Percentiles rank a stretch among this genome's conserved stretches.
phyloP scores from a whole-genome alignment of 1,140 invertebrate genomes.

The Steinernema khuongi region DNA sequence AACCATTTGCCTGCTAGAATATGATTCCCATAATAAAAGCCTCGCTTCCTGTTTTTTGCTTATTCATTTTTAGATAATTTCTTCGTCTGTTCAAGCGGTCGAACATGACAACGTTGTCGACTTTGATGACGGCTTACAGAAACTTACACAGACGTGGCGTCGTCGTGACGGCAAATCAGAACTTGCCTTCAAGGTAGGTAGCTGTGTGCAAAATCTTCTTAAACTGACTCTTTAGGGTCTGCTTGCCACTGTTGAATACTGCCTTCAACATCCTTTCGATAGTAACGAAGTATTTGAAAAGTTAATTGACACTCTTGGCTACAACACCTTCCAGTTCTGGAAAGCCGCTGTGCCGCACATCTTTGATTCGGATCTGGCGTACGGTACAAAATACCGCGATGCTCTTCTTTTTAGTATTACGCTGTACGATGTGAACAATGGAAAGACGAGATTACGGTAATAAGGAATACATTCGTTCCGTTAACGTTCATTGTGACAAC shows the following conservation, averaged over 20 bases:
- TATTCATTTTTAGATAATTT: neutral
- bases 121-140: neutral
- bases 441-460: constrained; percentile 48
- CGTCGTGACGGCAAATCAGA: constrained; percentile 1
- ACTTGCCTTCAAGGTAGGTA: neutral
- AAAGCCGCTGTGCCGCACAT: constrained; percentile 48
- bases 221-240: constrained; percentile 24
- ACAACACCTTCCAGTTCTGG: constrained; percentile 36
- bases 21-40: neutral
- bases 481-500: neutral
- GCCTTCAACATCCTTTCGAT: constrained; percentile 30
- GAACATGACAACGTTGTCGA: neutral
- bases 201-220: neutral
- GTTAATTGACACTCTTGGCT: constrained; percentile 32
- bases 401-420: constrained; percentile 54
- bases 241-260: constrained; percentile 29
- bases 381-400: constrained; percentile 56
- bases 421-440: constrained; percentile 58
- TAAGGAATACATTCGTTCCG: neutral
- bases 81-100: neutral
- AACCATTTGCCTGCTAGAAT: no score
- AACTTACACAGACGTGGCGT: neutral
- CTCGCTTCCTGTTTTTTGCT: neutral
- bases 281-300: constrained; percentile 27
- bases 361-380: constrained; percentile 54